Evolutionary conservation across 1,140 invertebrate genomes (phyloP).

Genomic region (Drosophila rufa): DNA sequence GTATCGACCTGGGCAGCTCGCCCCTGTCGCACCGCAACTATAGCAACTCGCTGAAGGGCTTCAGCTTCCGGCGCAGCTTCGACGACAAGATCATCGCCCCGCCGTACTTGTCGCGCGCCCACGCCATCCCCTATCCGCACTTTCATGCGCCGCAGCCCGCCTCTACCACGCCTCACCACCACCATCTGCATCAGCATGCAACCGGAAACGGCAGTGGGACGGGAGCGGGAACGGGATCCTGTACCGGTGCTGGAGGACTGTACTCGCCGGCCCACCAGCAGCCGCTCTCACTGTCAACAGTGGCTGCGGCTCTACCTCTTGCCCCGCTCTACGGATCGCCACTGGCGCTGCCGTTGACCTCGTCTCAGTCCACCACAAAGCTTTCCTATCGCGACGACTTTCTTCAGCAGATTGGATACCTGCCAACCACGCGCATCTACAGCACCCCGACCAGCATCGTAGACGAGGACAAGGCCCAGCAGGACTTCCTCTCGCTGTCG

Average conservation of each 20-base stretch:
- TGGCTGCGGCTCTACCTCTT: constrained; percentile 40
- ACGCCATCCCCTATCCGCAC: constrained; percentile 71
- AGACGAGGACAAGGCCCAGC: constrained; percentile 83
- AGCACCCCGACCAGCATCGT: constrained; percentile 81
- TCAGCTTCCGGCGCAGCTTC: constrained; percentile 80
- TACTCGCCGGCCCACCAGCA: constrained; percentile 57
- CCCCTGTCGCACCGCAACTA: constrained; percentile 81
- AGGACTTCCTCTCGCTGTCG: constrained; percentile 85
- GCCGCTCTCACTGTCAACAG: constrained; percentile 59
- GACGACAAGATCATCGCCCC: constrained; percentile 81
- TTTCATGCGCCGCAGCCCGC: constrained; percentile 59
- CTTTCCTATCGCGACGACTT: constrained; percentile 82
- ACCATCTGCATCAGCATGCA: constrained; percentile 68
- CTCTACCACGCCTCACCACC: constrained; percentile 58
- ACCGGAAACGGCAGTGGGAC: constrained; percentile 29
- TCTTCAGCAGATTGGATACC: constrained; percentile 83
- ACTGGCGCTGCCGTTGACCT: constrained; percentile 65
- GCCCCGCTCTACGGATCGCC: constrained; percentile 54
- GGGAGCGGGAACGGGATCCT: constrained; percentile 14
- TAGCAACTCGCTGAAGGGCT: constrained; percentile 74
- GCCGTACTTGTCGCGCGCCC: constrained; percentile 50
- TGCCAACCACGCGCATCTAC: constrained; percentile 84
- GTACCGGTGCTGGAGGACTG: constrained; percentile 16
- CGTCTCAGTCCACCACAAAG: constrained; percentile 82
- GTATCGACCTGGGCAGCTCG: constrained; percentile 80